These are phyloP conservation scores for Amazonetta brasiliensis DNA, from an alignment of 2,797 vertebrate genomes.

Conservation along the genomic window DNA sequence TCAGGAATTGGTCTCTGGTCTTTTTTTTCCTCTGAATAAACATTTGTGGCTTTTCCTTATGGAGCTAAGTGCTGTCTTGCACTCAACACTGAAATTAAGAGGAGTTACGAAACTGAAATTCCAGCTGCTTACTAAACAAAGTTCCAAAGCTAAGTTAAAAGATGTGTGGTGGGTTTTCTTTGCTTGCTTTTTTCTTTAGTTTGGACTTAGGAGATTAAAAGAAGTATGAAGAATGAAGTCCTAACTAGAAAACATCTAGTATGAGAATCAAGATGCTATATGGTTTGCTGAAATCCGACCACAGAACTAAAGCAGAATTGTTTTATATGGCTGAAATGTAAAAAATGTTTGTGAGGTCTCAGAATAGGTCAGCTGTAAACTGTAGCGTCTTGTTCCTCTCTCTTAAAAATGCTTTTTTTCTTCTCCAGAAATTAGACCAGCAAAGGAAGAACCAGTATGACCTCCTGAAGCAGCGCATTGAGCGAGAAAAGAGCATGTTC, in stretches of 20 bases:
- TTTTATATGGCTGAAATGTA: neutral
- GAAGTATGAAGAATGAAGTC: neutral
- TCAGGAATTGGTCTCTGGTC: neutral
- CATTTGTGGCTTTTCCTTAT: neutral
- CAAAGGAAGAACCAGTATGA: conserved; percentile 87
- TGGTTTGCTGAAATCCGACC: neutral
- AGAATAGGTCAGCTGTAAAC: neutral
- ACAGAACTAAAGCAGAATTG: neutral
- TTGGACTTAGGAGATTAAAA: neutral
- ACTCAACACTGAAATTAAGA: neutral
- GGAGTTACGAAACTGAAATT: neutral
- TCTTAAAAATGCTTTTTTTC: neutral
- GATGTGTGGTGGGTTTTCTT: neutral
- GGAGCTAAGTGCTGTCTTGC: neutral
- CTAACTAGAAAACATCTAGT: neutral
- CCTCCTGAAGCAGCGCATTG: conserved; percentile 89
- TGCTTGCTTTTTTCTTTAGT: neutral
- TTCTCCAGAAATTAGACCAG: conserved; percentile 83
- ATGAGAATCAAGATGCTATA: neutral
- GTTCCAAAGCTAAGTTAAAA: neutral
- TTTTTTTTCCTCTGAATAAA: neutral
- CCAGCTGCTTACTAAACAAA: neutral
- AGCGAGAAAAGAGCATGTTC: conserved; percentile 93
- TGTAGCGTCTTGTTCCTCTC: neutral
- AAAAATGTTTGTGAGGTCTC: neutral